phyloP scores from a whole-genome alignment of 2,113 vertebrate genomes.

The Ceuthmochares aereus region DNA sequence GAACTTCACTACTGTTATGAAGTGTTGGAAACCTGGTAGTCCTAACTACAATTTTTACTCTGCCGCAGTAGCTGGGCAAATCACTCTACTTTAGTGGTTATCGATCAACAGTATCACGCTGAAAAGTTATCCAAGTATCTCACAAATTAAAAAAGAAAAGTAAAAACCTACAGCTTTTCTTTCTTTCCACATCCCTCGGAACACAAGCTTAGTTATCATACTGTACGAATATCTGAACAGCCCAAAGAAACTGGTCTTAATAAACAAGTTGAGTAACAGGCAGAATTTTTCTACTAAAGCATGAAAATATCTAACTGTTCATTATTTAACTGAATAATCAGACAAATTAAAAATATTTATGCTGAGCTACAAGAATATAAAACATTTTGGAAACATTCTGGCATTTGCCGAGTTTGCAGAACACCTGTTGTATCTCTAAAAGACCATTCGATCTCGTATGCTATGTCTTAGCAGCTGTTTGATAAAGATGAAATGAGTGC shows the following conservation, averaged over 20 bases:
- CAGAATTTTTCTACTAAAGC: conserved; percentile 64
- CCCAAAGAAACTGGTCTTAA: conserved; percentile 51
- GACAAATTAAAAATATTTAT: conserved; percentile 39
- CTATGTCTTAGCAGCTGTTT: conserved; percentile 67
- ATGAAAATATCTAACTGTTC: conserved; percentile 54
- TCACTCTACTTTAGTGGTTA: conserved; percentile 77
- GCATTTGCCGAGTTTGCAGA: conserved; percentile 45
- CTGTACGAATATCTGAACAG: conserved; percentile 45
- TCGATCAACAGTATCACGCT: conserved; percentile 67
- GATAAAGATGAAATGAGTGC: conserved; percentile 63
- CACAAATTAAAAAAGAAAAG: conserved; percentile 54
- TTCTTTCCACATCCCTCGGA: conserved; percentile 62
- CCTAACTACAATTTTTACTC: conserved; percentile 64
- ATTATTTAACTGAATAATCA: conserved; percentile 71
- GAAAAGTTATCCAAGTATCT: conserved; percentile 52
- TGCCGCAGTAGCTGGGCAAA: conserved; percentile 47
- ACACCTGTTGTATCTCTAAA: conserved; percentile 1
- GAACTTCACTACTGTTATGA: conserved; percentile 64
- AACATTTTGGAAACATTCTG: conserved; percentile 61
- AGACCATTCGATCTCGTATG: conserved; percentile 47
- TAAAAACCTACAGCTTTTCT: conserved; percentile 54
- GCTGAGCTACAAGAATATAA: conserved; percentile 51
- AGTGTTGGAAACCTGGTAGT: conserved; percentile 45
- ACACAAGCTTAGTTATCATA: conserved; percentile 48
- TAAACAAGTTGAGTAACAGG: conserved; percentile 50